Evolutionary conservation across 2,113 vertebrate genomes (phyloP).

Genomic region (Tautogolabrus adspersus): DNA sequence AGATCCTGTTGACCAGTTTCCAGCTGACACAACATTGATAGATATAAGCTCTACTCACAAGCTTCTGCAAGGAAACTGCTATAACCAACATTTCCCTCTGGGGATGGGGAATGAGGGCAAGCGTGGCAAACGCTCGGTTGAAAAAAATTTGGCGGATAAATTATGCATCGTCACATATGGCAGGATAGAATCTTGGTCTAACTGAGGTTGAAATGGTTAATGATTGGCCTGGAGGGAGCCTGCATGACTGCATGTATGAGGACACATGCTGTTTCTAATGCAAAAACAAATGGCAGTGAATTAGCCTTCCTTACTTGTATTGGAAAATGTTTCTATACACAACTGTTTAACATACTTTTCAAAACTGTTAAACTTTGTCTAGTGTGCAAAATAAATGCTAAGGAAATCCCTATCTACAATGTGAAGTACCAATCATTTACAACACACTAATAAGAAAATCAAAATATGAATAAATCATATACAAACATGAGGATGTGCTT

Average conservation of each 20-base stretch:
- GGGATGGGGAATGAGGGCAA: conserved; percentile 75
- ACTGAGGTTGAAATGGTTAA: conserved; percentile 80
- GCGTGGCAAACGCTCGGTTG: conserved; percentile 60
- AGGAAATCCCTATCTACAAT: conserved; percentile 1
- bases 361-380: conserved; percentile 6
- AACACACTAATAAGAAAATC: conserved; percentile 3
- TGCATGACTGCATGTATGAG: conserved; percentile 69
- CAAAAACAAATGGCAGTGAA: conserved; percentile 45
- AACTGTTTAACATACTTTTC: conserved; percentile 34
- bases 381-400: conserved; percentile 5
- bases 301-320: conserved; percentile 30
- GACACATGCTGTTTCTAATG: conserved; percentile 66
- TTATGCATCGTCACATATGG: conserved; percentile 86
- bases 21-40: conserved; percentile 14
- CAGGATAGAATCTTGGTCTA: conserved; percentile 69
- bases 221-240: conserved; percentile 77
- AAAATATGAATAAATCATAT: background rate
- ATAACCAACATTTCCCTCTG: conserved; percentile 54
- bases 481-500: background rate
- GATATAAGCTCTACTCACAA: conserved; percentile 5
- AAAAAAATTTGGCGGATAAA: conserved; percentile 74
- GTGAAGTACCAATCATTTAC: background rate
- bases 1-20: conserved; percentile 2
- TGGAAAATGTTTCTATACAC: conserved; percentile 31
- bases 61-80: conserved; percentile 27